Base-by-base conservation (phyloP, 2,797 vertebrate species). In the Enteromius fasciolatus region DNA sequence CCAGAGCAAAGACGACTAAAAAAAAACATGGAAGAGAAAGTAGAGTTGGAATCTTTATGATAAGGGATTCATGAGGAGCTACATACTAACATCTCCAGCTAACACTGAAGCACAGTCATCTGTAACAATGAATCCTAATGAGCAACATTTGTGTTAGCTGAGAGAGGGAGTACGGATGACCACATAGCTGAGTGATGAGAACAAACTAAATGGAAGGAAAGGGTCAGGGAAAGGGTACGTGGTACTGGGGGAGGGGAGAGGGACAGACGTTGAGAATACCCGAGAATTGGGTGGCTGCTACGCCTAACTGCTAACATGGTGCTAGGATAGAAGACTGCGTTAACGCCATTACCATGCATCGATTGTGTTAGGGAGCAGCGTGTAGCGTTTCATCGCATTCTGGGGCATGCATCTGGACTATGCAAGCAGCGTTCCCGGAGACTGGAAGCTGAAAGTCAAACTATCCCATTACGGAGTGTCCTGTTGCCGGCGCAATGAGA, bases 161-260 rank as follows among this genome's bases (percentile, higher is more conserved):
- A 85, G 84, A 87, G 86, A 88, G 79, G 75, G 80, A 81, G 83
- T 83, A 85, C 76, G 17, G 67, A 83, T 85, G 83, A 87, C 64
- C 44, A 81, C 80, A 84, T 67, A 63, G 46, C 76, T 67, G 12
- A 76, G 33, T 81, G 77, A 80, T 72, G 64, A 78, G 28, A 44
- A 68, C 28, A 33, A 76, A 80, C 61, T 23, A 66, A 59, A 79
- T 63, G 77, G 20, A 61, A 44, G 59, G n/a, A 68, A 76, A n/a
- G 59, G 87, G 67, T 64, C 48, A 52, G 52, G 84, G 57, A 83
- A 70, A 72, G 70, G 73, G 48, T 64, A 44, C 76, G 17, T 41
- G 69, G 77, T 83, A 82, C 33, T 48, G 70, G 67, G 61, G 61
- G 64, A 61, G 25, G 59, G 52, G 23, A 72, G 11, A 33, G 72